A percentile compares a stretch with the other conserved stretches of the same genome.
Conservation (phyloP, 2,797 vertebrate species). For the Percopsis omiscomaycus region DNA sequence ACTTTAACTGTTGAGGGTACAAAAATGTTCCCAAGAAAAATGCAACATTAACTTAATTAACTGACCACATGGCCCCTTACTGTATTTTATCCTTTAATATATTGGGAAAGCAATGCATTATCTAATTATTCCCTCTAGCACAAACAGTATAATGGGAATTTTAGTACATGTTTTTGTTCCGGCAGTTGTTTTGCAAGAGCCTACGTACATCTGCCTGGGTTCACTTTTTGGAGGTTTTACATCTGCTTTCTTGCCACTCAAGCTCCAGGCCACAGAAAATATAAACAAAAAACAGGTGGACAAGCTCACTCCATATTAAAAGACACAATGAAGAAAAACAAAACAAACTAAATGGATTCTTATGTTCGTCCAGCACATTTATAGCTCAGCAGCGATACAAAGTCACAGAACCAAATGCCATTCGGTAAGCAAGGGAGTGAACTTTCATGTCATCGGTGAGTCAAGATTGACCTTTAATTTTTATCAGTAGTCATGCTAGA, state of each 20-base stretch:
- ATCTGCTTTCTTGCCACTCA: slow-evolving; percentile 15
- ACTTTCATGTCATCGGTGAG: slow-evolving; percentile 18
- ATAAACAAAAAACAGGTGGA: slow-evolving; percentile 51
- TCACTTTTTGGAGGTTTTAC: slow-evolving; percentile 7
- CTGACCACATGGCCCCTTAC: too few relatives aligned
- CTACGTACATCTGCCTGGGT: not conserved
- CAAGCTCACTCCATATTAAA: slow-evolving; percentile 13
- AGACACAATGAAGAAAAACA: slow-evolving; percentile 17
- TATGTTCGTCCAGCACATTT: slow-evolving; percentile 17
- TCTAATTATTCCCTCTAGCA: not conserved
- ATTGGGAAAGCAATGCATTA: not conserved
- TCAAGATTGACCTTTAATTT: slow-evolving; percentile 24
- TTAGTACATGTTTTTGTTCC: not conserved
- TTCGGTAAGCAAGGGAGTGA: slow-evolving; percentile 28
- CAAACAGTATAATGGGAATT: not conserved
- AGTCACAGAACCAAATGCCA: slow-evolving; percentile 15
- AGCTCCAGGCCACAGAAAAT: slow-evolving; percentile 4
- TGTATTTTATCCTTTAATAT: too few relatives aligned
- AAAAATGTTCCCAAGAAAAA: too few relatives aligned
- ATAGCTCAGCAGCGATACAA: slow-evolving; percentile 22
- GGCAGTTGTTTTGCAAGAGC: not conserved
- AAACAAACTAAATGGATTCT: slow-evolving; percentile 27
- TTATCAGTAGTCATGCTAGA: slow-evolving; percentile 5
- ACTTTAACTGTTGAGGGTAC: too few relatives aligned
- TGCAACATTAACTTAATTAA: too few relatives aligned